Percentiles rank a stretch among this genome's conserved stretches.
Conservation (phyloP, 92 coral and sea anemone species). For the Paragorgia papillata region DNA sequence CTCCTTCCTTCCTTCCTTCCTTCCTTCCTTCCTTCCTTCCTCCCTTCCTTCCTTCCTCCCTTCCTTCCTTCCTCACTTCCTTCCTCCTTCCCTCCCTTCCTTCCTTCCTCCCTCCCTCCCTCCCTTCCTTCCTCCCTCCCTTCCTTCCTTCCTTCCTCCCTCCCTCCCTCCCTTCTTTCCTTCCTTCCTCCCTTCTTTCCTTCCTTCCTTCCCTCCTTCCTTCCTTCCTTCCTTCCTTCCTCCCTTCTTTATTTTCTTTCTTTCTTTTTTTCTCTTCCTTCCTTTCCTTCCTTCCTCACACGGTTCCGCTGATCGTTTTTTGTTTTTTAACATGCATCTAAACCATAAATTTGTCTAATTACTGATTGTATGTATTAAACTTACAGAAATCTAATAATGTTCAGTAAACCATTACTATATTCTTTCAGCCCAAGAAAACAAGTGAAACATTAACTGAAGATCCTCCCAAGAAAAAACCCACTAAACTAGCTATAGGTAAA, state of each 20-base stretch:
- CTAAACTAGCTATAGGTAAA: constrained; percentile 93
- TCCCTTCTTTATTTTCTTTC: neutral
- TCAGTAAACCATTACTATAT: too few relatives aligned
- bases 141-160: neutral
- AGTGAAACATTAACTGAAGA: constrained; percentile 56
- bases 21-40: constrained; percentile 9
- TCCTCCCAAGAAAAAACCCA: constrained; percentile 98
- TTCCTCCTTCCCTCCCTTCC: neutral
- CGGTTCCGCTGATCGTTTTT: too few relatives aligned
- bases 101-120: constrained; percentile 2
- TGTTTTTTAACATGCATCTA: too few relatives aligned
- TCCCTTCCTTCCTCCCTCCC: constrained; percentile 2
- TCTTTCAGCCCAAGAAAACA: constrained; percentile 14
- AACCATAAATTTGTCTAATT: too few relatives aligned
- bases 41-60: constrained; percentile 9
- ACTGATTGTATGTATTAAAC: too few relatives aligned
- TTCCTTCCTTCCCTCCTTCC: constrained; percentile 6
- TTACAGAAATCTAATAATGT: too few relatives aligned
- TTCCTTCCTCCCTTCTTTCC: constrained; percentile 2
- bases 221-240: neutral
- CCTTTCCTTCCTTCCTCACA: neutral
- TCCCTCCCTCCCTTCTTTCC: neutral
- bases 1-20: constrained; percentile 7
- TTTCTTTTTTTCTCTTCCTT: neutral
- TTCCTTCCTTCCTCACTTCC: constrained; percentile 1